Evolutionary conservation across 2,797 vertebrate species (phyloP).

Genomic region (Hydrocynus forskahlii): DNA sequence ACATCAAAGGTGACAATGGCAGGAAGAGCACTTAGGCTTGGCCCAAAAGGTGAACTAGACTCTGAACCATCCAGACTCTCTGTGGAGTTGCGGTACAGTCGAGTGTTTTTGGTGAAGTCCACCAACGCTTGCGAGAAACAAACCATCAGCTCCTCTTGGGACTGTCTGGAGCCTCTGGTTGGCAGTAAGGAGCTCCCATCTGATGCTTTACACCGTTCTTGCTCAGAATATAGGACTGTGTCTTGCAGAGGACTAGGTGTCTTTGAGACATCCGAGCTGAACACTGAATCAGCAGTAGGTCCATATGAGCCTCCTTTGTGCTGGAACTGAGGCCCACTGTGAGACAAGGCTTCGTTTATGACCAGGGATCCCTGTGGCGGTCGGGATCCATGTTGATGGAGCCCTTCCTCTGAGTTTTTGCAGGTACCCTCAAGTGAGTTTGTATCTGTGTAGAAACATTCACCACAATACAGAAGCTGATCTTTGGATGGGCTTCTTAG

Average conservation of each 20-base stretch:
- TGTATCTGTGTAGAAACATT: conserved; percentile 64
- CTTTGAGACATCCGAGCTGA: conserved; percentile 55
- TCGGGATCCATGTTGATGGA: conserved; percentile 65
- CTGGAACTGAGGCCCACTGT: conserved; percentile 56
- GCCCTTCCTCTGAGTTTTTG: conserved; percentile 44
- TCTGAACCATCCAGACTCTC: conserved; percentile 81
- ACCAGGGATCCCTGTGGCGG: conserved; percentile 36
- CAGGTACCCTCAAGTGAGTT: conserved; percentile 69
- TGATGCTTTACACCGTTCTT: conserved; percentile 64
- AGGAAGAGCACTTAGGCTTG: conserved; percentile 90
- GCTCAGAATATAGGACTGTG: conserved; percentile 59
- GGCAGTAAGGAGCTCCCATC: conserved; percentile 42
- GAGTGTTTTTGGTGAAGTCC: conserved; percentile 89
- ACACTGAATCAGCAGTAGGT: conserved; percentile 66
- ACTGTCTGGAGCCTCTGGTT: conserved; percentile 57
- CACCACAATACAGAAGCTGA: conserved; percentile 59
- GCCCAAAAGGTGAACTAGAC: conserved; percentile 85
- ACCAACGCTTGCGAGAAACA: conserved; percentile 93
- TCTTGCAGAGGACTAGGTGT: conserved; percentile 70
- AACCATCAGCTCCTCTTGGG: conserved; percentile 84
- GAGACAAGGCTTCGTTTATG: conserved; percentile 57
- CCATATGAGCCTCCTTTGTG: conserved; percentile 66
- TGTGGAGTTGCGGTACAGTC: conserved; percentile 85
- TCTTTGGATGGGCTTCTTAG: conserved; percentile 72
- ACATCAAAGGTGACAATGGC: conserved; percentile 97